Evolutionary conservation across 2,797 vertebrate genomes (phyloP), one percentile per base, ranked within the genome.

Genomic region (Thripadectes ignobilis): DNA sequence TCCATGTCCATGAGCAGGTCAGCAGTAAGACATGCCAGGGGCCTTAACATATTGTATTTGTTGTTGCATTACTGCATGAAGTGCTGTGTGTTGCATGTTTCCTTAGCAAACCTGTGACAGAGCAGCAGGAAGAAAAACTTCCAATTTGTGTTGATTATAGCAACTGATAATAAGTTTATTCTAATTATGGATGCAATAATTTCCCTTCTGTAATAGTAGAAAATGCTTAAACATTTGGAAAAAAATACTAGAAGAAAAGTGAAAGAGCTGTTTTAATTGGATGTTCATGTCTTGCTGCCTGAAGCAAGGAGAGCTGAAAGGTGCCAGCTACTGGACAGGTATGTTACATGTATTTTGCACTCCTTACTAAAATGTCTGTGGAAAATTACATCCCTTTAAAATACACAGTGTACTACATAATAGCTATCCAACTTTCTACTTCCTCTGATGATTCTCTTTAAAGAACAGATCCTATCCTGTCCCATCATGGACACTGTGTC

Each of bases 161-260:
- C 67, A 92, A 51, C 54, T 90, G 72, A 46, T 92, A 81, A 85
- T 32, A 81, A 89, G 43, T 69, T 78, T 20, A 59, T 88, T 82
- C 51, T 93, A 95, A 95, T 97, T 96, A 96, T 65, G 43, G 73
- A 90, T 84, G 71, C 23, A 93, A 88, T 96, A 16, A 90, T 78
- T 94, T 95, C 63, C 76, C 51, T 69, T 45, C 45, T 95, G 55
- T 78, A 69, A 90, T 86, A 55, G 80, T 23, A 79, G 79, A 83
- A 91, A 51, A 43, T 32, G 38, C 41, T 80, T 85, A 83, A 58
- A 54, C 61, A 30, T n/a, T 90, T 68, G 66, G 49, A 29, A 68
- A 83, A 38, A 89, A 87, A 46, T 58, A 36, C 7, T 22, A 61
- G 68, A 85, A 85, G 21, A 75, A 19, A 67, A 91, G 66, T 17